Evolutionary conservation across 1,140 invertebrate species (phyloP), one percentile per base, ranked within the genome.

Genomic region (Plodia interpunctella): DNA sequence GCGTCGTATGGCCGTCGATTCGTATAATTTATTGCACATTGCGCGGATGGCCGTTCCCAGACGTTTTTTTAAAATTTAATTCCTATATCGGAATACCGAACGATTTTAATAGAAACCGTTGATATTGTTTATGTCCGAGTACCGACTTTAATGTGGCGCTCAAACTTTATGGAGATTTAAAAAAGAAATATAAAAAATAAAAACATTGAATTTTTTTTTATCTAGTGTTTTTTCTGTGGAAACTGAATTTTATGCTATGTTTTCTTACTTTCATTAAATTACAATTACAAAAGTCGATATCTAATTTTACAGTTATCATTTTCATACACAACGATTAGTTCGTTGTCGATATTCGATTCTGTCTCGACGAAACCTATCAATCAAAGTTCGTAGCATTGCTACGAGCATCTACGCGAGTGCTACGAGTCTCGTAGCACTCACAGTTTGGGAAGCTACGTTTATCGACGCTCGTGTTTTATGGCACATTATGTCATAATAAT

Each of bases 401-500:
- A 79, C 74, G 70, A 21, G 30, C 28, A 10, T 53, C 66, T 68
- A 63, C 66, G 60, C 55, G 53, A 54, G 67, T 71, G 70, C 72
- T 80, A 80, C 74, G 72, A 32, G 20, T 15, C 35, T 55, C 35
- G 59, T 51, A 68, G 54, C 25, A 57, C 6, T 54, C 51, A 55
- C 57, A 83, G 59, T 80, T 87, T 87, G 80, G 73, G 78, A 83
- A 78, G 20, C 81, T 58, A 11, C 71, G 49, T 63, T 51, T 55
- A 60, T 69, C 73, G 69, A 68, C 62, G 68, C 66, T 72, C 70
- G 80, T 85, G 79, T 88, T 86, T 85, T 86, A 88, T 86, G 82
- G 83, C 78, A 76, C 77, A 88, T 86, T 88, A 86, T 86, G 74
- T 74, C 80, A 85, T 85, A 85, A 88, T 88, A 85, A 88, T 86